phyloP scores from a whole-genome alignment of 2,888 invertebrate genomes.

The Cerastis rubricosa region DNA sequence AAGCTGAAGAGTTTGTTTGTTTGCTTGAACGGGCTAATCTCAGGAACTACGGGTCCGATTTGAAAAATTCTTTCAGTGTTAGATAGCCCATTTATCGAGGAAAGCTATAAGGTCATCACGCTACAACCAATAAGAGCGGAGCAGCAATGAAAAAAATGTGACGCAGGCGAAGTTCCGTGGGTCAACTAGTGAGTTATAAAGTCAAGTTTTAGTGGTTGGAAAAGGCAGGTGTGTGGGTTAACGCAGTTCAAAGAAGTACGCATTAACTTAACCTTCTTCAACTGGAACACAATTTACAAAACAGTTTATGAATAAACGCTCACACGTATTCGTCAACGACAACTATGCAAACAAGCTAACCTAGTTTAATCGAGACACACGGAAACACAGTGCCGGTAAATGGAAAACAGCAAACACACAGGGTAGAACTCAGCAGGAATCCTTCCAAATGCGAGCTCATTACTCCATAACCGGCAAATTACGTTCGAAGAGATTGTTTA shows the following conservation, averaged over 20 bases:
- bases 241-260: background rate
- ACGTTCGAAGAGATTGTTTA: slow-evolving; percentile 78
- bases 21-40: too few relatives aligned
- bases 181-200: background rate
- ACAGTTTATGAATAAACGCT: slow-evolving; percentile 8
- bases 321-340: slow-evolving; percentile 29
- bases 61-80: too few relatives aligned
- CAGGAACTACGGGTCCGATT: too few relatives aligned
- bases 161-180: too few relatives aligned
- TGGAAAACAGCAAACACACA: slow-evolving; percentile 45
- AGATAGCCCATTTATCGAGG: too few relatives aligned
- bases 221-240: background rate
- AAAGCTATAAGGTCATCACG: too few relatives aligned
- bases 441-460: slow-evolving; percentile 56
- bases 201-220: background rate
- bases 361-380: slow-evolving; percentile 24
- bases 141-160: too few relatives aligned
- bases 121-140: too few relatives aligned
- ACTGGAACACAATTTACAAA: background rate
- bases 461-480: slow-evolving; percentile 70
- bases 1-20: too few relatives aligned
- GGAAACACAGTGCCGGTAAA: slow-evolving; percentile 43
- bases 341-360: slow-evolving; percentile 32
- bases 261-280: background rate
- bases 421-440: slow-evolving; percentile 49